Evolutionary conservation across 2,113 vertebrate genomes (phyloP), one percentile per base, ranked within the genome.

Genomic region (Erinaceus europaeus): DNA sequence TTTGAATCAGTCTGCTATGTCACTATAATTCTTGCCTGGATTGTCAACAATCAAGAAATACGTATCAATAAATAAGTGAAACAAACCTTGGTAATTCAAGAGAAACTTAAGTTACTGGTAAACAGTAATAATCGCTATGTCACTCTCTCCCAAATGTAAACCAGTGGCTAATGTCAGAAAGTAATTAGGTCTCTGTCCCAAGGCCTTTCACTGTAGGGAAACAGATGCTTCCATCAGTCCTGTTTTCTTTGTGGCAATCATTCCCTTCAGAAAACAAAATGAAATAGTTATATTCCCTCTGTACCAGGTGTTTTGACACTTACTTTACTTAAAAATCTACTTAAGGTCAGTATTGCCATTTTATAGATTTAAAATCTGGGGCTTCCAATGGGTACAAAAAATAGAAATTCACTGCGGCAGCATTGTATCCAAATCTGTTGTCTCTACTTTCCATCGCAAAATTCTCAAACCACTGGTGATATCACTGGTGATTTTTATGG

Each of bases 241-340:
- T 82, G 36, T 50, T 91, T 77, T 77, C 29, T 57, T 57, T 84
- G 27, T 38, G 55, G n/a, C 38, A 67, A 90, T 40, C 42, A 62
- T 91, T 83, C 12, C 25, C 23, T 44, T 52, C 76, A 86, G 52
- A 73, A 89, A 92, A 10, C 21, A 68, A 89, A 73, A 83, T 69
- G 69, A 40, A 83, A 44, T 61, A 48, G 42, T 53, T 74, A 11
- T 46, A 55, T 82, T 88, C 75, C 57, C 34, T 57, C 1, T 32
- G 14, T 23, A 81, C 55, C 25, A 44, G 6, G 12, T 52, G 0
- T 38, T 76, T 88, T 84, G 82, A 61, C 9, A 79, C 75, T 50
- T 86, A 52, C 23, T 93, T 6, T 81, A 78, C 32, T 77, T 59
- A 34, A 38, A n/a, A 88, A 76, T 2, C 29, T 65, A 29, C 50